A percentile compares a stretch with the other conserved stretches of the same genome.
These are phyloP conservation scores for Anguilla anguilla DNA, from an alignment of 2,797 vertebrate species.

Conservation along the genomic window DNA sequence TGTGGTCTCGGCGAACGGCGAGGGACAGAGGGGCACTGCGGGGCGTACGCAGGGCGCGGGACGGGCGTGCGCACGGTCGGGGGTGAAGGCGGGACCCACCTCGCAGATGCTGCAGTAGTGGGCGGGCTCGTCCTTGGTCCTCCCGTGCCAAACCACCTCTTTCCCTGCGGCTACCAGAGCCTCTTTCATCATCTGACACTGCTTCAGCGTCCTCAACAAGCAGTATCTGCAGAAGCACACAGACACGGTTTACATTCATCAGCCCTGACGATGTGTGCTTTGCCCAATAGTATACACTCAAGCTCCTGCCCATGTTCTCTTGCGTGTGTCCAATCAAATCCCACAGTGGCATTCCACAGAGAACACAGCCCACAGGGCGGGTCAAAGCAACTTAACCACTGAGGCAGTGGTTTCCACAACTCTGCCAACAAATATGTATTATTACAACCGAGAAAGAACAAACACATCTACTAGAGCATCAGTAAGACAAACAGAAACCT, in stretches of 20 bases:
- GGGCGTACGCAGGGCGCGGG: background rate
- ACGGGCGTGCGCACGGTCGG: background rate
- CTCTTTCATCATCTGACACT: conserved; percentile 92
- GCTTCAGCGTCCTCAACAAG: conserved; percentile 93
- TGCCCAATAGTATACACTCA: background rate
- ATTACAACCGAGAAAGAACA: background rate
- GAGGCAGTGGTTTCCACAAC: background rate
- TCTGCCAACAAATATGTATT: background rate
- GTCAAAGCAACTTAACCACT: background rate
- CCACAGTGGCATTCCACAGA: background rate
- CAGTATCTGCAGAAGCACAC: conserved; percentile 80
- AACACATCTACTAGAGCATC: background rate
- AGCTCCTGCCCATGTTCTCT: background rate
- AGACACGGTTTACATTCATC: background rate
- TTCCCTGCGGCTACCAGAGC: conserved; percentile 86
- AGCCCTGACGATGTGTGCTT: background rate
- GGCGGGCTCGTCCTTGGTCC: conserved; percentile 89
- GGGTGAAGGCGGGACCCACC: conserved; percentile 65
- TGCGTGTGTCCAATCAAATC: background rate
- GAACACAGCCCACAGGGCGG: background rate
- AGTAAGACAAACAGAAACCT: background rate
- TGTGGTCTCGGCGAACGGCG: too few relatives aligned
- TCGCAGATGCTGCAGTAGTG: conserved; percentile 98
- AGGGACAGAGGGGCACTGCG: too few relatives aligned
- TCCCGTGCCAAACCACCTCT: conserved; percentile 91